phyloP scores from a whole-genome alignment of 2,797 vertebrate genomes.

The Eulemur albifrons region DNA sequence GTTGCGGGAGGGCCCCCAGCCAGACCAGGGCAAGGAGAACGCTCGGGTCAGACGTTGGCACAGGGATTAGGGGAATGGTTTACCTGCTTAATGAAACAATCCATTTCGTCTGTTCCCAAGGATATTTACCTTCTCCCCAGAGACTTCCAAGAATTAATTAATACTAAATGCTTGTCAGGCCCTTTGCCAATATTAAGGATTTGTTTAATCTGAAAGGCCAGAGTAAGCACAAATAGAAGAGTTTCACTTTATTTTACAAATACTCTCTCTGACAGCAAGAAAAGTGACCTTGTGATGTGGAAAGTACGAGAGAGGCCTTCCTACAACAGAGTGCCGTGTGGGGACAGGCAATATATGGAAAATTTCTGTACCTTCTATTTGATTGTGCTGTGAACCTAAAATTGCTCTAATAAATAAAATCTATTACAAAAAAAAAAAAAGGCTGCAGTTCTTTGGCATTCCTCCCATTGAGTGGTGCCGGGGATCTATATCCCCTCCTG shows the following conservation, averaged over 20 bases:
- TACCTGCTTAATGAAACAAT: conserved; percentile 50
- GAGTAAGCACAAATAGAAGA: conserved; percentile 45
- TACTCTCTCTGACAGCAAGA: not conserved
- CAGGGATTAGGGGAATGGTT: not conserved
- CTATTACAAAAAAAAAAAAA: not conserved
- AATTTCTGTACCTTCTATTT: not conserved
- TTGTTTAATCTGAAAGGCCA: conserved; percentile 45
- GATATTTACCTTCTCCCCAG: conserved; percentile 42
- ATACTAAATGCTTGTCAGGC: conserved; percentile 69
- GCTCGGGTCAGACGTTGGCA: no score
- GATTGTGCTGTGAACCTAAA: not conserved
- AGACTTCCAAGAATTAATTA: conserved; percentile 66
- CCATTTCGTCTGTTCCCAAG: conserved; percentile 34
- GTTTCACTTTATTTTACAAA: conserved; percentile 44
- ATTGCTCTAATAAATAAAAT: not conserved
- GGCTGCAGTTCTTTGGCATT: not conserved
- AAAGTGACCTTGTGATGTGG: not conserved
- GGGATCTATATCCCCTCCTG: not conserved
- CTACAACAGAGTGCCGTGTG: not conserved
- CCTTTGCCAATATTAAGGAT: conserved; percentile 56
- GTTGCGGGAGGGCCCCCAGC: rapidly evolving
- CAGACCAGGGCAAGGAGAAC: not conserved
- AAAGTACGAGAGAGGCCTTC: not conserved
- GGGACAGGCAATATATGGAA: not conserved
- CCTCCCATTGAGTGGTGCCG: rapidly evolving